phyloP scores from a whole-genome alignment of 2,888 invertebrate species.

The Lasioglossum zephyrum region DNA sequence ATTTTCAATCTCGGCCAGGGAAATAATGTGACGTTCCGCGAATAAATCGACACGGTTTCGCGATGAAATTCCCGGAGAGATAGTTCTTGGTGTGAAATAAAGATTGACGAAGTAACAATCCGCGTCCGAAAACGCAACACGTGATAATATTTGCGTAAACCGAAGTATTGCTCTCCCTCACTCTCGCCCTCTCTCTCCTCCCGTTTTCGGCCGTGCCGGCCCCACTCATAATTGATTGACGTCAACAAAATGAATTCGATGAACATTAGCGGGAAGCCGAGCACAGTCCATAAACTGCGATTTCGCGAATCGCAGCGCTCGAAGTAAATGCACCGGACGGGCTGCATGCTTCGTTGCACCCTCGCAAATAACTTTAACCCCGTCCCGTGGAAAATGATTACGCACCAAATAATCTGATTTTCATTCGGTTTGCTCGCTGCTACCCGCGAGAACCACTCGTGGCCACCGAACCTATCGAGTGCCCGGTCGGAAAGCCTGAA shows the following conservation, averaged over 20 bases:
- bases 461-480: slow-evolving; percentile 32
- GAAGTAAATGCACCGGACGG: slow-evolving; percentile 63
- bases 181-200: background rate
- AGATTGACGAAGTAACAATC: background rate
- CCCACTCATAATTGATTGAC: slow-evolving; percentile 66
- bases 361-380: slow-evolving; percentile 68
- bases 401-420: slow-evolving; percentile 68
- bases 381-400: slow-evolving; percentile 63
- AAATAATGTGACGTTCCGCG: background rate
- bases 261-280: slow-evolving; percentile 66
- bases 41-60: background rate
- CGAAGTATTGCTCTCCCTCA: slow-evolving; percentile 20
- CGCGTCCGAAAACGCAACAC: slow-evolving; percentile 32
- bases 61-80: background rate
- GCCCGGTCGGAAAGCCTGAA: slow-evolving; percentile 39
- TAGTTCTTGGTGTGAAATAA: background rate
- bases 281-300: slow-evolving; percentile 69
- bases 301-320: slow-evolving; percentile 66
- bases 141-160: slow-evolving; percentile 34
- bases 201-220: background rate
- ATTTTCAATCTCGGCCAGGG: background rate
- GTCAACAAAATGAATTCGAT: slow-evolving; percentile 70
- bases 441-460: slow-evolving; percentile 24
- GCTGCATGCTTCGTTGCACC: slow-evolving; percentile 60
- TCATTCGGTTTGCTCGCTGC: slow-evolving; percentile 47